Base-by-base conservation (phyloP, 1,140 invertebrate species). In the Saxidomus purpurata region DNA sequence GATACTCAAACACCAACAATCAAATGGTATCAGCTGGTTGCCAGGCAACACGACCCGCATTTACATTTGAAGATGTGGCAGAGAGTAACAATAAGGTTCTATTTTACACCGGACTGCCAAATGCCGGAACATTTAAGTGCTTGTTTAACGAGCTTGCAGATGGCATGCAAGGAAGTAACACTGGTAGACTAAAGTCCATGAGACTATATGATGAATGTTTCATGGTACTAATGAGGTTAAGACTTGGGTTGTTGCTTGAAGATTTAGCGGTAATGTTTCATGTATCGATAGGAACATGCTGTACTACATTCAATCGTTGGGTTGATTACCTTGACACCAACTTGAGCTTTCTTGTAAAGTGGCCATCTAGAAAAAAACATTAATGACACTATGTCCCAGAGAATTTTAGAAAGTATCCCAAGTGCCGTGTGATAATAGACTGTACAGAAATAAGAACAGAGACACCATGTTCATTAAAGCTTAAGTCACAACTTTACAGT, bases 381-480 rank as follows among this genome's bases (percentile, higher is more conserved):
- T 9, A 59, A 22, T 55, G 1, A 8, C 76, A 49, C 11, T 59
- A 76, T 67, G 69, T 69, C 11, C 36, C 13, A 77, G 0, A 13
- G 0, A 76, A 76, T 38, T 47, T 25, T 17, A 49, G 34, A 19
- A 52, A 61, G 13, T 86, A 36, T 76, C 84, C 67, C 6, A 3
- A 36, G 0, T 76, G 69, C 31, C 1, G 67, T 1, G 63, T 86
- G 22, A 86, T 86, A 6, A 76, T 86, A 1, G 84, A 86, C 49
- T 86, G 84, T 28, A 86, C 84, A 11, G 84, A 86, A 76, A 55
- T 86, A 4, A 36, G 38, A 17, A 76, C 84, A n/a, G 84, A 86
- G 76, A 86, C 67, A 40, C 84, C 69, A 25, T 19, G 36, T 19
- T 86, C 84, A 25, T 36, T 76, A 6, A 4, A 59, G 22, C 4